These are phyloP conservation scores for Coelogynopora nodosa DNA, from an alignment of 2,888 invertebrate genomes.

Conservation along the genomic window DNA sequence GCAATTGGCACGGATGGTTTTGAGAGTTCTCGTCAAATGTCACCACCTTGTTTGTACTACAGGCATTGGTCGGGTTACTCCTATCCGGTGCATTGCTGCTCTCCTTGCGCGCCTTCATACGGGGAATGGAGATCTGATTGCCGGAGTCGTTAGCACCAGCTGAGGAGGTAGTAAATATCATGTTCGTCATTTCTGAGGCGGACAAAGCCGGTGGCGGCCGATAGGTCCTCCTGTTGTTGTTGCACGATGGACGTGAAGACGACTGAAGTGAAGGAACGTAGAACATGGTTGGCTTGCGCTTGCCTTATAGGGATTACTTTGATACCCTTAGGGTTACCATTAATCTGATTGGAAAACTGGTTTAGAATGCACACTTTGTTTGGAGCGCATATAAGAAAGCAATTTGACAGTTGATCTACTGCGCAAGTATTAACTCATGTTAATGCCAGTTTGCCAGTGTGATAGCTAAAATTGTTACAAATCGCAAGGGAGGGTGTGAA, in stretches of 20 bases:
- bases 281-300: slow-evolving; percentile 26
- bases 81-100: not conserved
- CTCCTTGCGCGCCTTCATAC: not conserved
- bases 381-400: too few species aligned
- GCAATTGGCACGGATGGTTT: not conserved
- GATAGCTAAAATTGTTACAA: too few species aligned
- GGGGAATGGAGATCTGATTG: not conserved
- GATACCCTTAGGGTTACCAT: not conserved
- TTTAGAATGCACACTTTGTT: too few species aligned
- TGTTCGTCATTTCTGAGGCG: not conserved
- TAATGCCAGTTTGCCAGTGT: too few species aligned
- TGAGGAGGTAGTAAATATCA: not conserved
- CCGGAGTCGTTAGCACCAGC: not conserved
- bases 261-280: not conserved
- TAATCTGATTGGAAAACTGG: slow-evolving; percentile 11
- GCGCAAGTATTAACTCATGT: too few species aligned
- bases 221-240: not conserved
- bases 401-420: too few species aligned
- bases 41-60: not conserved
- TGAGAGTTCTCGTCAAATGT: not conserved
- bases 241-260: too few species aligned
- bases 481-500: too few species aligned
- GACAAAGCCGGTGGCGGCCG: not conserved
- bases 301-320: not conserved
- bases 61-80: not conserved